Conservation (phyloP, 1,140 invertebrate species). For the Chymomyza costata region DNA sequence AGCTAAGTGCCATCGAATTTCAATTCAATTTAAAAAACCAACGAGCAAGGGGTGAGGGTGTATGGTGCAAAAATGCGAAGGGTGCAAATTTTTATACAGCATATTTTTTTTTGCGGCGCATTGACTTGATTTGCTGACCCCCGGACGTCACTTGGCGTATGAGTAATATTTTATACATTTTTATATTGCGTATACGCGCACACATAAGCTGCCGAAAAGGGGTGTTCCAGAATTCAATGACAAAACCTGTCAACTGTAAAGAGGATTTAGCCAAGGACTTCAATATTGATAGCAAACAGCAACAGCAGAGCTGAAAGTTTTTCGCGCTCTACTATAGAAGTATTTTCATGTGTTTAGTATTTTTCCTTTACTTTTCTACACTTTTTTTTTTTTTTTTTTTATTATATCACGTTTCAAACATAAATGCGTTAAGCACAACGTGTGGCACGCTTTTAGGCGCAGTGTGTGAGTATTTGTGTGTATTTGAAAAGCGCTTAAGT, state of each 20-base stretch:
- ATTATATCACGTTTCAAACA: conserved; percentile 71
- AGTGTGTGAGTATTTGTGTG: conserved; percentile 29
- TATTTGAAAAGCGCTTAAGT: conserved; percentile 69
- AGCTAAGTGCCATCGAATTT: conserved; percentile 70
- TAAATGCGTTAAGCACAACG: conserved; percentile 70
- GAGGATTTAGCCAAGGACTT: too few species aligned
- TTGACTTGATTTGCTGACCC: conserved; percentile 48
- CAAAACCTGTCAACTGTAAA: too few species aligned
- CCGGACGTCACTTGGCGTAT: conserved; percentile 45
- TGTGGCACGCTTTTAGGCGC: conserved; percentile 35
- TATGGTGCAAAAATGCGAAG: conserved; percentile 42
- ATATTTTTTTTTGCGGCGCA: conserved; percentile 47
- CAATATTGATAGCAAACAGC: conserved; percentile 58
- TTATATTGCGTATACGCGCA: background rate
- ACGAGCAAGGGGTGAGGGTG: conserved; percentile 18
- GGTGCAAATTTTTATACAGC: conserved; percentile 61
- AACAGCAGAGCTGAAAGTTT: conserved; percentile 43
- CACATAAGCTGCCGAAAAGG: too few species aligned
- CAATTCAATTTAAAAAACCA: conserved; percentile 62
- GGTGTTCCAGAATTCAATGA: too few species aligned
- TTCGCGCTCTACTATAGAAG: conserved; percentile 23
- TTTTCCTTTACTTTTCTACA: conserved; percentile 26
- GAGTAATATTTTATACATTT: conserved; percentile 49
- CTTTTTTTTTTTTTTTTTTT: conserved; percentile 22
- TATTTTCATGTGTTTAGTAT: conserved; percentile 33